Evolutionary conservation across 2,797 vertebrate genomes (phyloP).

Genomic region (Scomberomorus guttatus): DNA sequence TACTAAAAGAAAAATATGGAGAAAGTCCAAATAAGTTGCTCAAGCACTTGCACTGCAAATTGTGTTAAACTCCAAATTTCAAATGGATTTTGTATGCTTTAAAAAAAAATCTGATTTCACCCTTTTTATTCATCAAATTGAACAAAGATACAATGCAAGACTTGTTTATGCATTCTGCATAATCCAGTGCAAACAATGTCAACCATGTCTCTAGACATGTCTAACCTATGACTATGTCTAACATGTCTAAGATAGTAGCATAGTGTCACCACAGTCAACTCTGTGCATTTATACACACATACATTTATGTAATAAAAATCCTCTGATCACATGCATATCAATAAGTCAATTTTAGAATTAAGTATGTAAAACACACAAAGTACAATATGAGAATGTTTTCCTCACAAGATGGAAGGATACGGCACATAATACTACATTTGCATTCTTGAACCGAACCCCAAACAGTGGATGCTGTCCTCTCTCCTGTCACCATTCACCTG

Average conservation of each 20-base stretch:
- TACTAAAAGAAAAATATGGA: not conserved
- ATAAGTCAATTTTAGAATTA: not conserved
- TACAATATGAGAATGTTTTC: slow-evolving; percentile 11
- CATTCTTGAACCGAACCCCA: slow-evolving; percentile 42
- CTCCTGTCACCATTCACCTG: slow-evolving; percentile 62
- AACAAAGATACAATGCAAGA: not conserved
- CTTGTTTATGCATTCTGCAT: not conserved
- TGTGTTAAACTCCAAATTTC: not conserved
- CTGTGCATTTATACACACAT: not conserved
- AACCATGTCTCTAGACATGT: not conserved
- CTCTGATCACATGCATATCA: not conserved
- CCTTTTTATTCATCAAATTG: not conserved
- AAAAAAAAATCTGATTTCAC: not conserved
- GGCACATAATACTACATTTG: slow-evolving; percentile 31
- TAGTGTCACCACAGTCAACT: not conserved
- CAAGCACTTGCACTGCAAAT: not conserved
- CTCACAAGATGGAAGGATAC: slow-evolving; percentile 23
- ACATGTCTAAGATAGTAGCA: not conserved
- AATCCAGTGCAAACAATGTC: not conserved
- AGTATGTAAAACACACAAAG: not conserved
- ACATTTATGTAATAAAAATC: not conserved
- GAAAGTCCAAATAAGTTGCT: not conserved
- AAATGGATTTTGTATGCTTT: not conserved
- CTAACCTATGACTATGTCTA: not conserved
- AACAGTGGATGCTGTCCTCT: slow-evolving; percentile 34